phyloP scores from a whole-genome alignment of 2,888 invertebrate genomes.

The Nomada goodeniana region DNA sequence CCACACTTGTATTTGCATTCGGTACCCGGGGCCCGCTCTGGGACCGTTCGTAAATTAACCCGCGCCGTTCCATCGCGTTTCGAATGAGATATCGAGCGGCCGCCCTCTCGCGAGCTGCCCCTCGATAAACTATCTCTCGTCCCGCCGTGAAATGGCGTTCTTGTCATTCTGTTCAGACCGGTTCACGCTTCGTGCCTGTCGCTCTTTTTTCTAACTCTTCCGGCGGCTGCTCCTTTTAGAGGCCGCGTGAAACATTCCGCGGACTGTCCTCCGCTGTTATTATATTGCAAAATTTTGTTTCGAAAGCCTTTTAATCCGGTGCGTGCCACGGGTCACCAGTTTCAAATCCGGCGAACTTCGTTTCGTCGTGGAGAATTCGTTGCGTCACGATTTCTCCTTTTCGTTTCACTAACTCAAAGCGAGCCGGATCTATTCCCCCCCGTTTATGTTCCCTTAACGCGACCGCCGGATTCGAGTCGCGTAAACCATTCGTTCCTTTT shows the following conservation, averaged over 20 bases:
- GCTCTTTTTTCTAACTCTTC: not conserved
- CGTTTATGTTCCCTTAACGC: too few relatives aligned
- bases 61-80: conserved; percentile 59
- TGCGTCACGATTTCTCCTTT: too few relatives aligned
- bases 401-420: too few relatives aligned
- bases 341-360: too few relatives aligned
- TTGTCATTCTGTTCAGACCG: conserved; percentile 61
- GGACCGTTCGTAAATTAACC: conserved; percentile 72
- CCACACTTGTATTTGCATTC: conserved; percentile 75
- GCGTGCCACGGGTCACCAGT: not conserved
- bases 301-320: not conserved
- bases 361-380: too few relatives aligned
- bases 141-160: conserved; percentile 59
- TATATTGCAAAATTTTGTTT: not conserved
- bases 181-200: conserved; percentile 28
- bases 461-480: too few relatives aligned
- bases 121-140: conserved; percentile 69
- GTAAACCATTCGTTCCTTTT: not conserved
- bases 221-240: not conserved
- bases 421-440: too few relatives aligned
- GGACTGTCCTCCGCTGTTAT: too few relatives aligned
- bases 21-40: conserved; percentile 47
- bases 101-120: conserved; percentile 64
- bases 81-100: conserved; percentile 71
- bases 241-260: not conserved